A percentile compares a stretch with the other conserved stretches of the same genome.
Conservation (phyloP, 2,797 vertebrate species). For the Margarornis squamiger region DNA sequence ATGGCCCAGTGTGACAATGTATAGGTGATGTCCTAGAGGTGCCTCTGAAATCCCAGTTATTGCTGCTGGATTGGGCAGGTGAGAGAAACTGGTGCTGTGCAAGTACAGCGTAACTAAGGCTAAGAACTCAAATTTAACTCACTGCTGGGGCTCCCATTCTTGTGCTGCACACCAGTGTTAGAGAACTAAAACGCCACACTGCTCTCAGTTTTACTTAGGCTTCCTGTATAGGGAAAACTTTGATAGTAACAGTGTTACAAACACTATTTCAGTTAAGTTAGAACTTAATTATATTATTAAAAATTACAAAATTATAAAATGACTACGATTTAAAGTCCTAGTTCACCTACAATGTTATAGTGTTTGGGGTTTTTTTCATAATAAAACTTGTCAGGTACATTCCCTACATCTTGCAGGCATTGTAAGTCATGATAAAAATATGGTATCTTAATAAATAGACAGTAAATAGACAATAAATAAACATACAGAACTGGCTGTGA, state of each 20-base stretch:
- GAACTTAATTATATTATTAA: not conserved
- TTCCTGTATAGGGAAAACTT: not conserved
- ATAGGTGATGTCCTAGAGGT: not conserved
- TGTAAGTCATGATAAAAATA: not conserved
- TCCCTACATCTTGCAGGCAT: not conserved
- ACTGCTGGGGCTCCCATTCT: not conserved
- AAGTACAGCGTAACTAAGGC: not conserved
- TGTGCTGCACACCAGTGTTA: not conserved
- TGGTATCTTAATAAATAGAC: not conserved
- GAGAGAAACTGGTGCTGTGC: not conserved
- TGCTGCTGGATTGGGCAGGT: not conserved
- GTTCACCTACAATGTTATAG: not conserved
- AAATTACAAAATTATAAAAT: not conserved
- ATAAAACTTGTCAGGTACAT: not conserved
- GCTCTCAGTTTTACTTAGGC: not conserved
- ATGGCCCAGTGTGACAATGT: not conserved
- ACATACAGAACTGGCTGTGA: not conserved
- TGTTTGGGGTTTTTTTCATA: not conserved
- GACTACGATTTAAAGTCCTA: not conserved
- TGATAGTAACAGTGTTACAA: not conserved
- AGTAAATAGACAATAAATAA: not conserved
- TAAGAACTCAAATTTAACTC: not conserved
- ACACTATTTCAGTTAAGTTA: not conserved
- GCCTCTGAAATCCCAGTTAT: not conserved
- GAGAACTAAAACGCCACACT: not conserved